These are phyloP conservation scores for Orthosia incerta DNA, from an alignment of 2,888 invertebrate species.

Conservation along the genomic window DNA sequence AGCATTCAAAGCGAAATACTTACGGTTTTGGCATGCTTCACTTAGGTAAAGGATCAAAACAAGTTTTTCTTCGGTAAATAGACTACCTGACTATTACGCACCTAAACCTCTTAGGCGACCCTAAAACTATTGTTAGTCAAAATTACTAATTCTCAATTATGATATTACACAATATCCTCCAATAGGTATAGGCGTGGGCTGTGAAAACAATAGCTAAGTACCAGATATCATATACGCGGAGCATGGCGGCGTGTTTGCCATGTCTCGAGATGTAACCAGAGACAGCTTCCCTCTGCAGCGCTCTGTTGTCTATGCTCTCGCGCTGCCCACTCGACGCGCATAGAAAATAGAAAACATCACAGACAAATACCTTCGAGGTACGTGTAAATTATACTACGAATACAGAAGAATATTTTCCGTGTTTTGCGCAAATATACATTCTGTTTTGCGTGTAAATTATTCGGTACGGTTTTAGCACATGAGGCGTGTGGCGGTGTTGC, in stretches of 20 bases:
- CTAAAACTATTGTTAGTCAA: background rate
- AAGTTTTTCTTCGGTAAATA: too few relatives aligned
- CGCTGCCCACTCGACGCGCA: constrained; percentile 67
- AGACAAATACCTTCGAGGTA: constrained; percentile 54
- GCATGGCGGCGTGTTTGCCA: constrained; percentile 67
- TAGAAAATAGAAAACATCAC: constrained; percentile 65
- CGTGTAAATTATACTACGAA: constrained; percentile 60
- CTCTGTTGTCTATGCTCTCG: constrained; percentile 85
- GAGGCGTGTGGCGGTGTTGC: background rate
- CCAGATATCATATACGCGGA: constrained; percentile 63
- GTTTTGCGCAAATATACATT: constrained; percentile 54
- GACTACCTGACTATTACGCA: too few relatives aligned
- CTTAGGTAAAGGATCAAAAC: too few relatives aligned
- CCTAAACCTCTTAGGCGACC: background rate
- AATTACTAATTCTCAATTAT: constrained; percentile 20
- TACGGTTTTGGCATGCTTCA: too few relatives aligned
- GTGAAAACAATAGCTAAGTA: constrained; percentile 66
- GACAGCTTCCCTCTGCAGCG: constrained; percentile 78
- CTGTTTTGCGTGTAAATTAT: constrained; percentile 53
- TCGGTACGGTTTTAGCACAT: constrained; percentile 20
- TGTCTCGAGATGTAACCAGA: constrained; percentile 79
- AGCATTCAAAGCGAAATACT: too few relatives aligned
- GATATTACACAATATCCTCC: constrained; percentile 31
- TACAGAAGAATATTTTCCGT: constrained; percentile 49
- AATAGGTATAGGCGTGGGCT: constrained; percentile 53